Percentiles rank a stretch among this genome's conserved stretches.
Evolutionary conservation across 2,888 invertebrate species (phyloP).

Genomic region (Melangyna quadrimaculata): DNA sequence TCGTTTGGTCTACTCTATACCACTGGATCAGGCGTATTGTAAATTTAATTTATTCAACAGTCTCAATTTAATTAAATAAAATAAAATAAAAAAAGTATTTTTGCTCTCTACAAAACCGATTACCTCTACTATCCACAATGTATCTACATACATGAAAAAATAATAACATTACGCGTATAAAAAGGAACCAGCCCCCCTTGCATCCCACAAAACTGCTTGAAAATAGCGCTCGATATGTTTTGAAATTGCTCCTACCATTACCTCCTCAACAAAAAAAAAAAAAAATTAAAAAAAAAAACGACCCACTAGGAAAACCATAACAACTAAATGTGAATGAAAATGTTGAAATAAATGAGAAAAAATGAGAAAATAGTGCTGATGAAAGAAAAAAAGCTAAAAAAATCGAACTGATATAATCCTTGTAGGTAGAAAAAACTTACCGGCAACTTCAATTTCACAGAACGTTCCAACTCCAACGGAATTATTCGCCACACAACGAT

Average conservation of each 20-base stretch:
- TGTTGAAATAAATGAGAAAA: constrained; percentile 38
- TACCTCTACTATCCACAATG: constrained; percentile 24
- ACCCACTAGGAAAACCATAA: constrained; percentile 27
- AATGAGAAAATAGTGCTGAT: constrained; percentile 40
- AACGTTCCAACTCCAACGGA: constrained; percentile 86
- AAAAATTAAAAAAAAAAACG: background rate
- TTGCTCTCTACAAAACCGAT: constrained; percentile 31
- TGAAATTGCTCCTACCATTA: background rate
- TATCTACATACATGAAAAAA: constrained; percentile 5
- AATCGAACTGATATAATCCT: background rate
- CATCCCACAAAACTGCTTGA: constrained; percentile 25
- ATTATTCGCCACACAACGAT: constrained; percentile 93
- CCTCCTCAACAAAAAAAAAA: background rate
- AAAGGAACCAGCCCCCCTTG: background rate
- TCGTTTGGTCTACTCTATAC: background rate
- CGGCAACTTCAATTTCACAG: constrained; percentile 86
- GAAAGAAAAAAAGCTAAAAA: constrained; percentile 14
- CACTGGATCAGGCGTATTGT: constrained; percentile 1
- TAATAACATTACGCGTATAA: constrained; percentile 18
- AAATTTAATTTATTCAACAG: constrained; percentile 25
- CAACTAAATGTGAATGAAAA: constrained; percentile 56
- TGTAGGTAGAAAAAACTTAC: constrained; percentile 79
- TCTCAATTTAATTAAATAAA: constrained; percentile 51
- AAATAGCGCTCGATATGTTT: background rate
- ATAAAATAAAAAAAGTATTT: constrained; percentile 17